phyloP scores from a whole-genome alignment of 2,888 invertebrate genomes.

The Erebia palarica region DNA sequence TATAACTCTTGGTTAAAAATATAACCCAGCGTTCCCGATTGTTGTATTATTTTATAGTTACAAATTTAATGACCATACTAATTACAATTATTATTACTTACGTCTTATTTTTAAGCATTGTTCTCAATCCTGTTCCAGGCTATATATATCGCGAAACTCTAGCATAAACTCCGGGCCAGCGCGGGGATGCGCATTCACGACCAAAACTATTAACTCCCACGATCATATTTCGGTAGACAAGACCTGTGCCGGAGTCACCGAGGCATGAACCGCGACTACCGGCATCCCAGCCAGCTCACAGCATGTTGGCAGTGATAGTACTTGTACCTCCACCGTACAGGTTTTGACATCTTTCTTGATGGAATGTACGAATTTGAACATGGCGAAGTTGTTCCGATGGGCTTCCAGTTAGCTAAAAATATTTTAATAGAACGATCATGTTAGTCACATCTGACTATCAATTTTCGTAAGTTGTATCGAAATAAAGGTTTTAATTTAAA shows the following conservation, averaged over 20 bases:
- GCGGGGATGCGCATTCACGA: not conserved
- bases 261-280: conserved; percentile 47
- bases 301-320: conserved; percentile 51
- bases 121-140: conserved; percentile 3
- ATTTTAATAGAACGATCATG: not conserved
- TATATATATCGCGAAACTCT: conserved; percentile 4
- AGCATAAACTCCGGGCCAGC: conserved; percentile 7
- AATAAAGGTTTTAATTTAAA: too few relatives aligned
- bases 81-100: too few relatives aligned
- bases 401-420: conserved; percentile 33
- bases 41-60: too few relatives aligned
- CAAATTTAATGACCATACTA: too few relatives aligned
- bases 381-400: conserved; percentile 50
- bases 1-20: too few relatives aligned
- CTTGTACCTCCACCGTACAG: conserved; percentile 43
- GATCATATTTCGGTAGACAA: not conserved
- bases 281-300: conserved; percentile 54
- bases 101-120: conserved; percentile 1
- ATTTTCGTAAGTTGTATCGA: too few relatives aligned
- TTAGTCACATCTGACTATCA: too few relatives aligned
- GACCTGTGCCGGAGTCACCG: not conserved
- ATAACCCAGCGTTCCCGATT: too few relatives aligned
- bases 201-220: conserved; percentile 4
- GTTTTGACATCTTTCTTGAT: conserved; percentile 47
- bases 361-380: conserved; percentile 51